Base-by-base conservation (phyloP, 1,140 invertebrate species). In the Drosophila melanica region DNA sequence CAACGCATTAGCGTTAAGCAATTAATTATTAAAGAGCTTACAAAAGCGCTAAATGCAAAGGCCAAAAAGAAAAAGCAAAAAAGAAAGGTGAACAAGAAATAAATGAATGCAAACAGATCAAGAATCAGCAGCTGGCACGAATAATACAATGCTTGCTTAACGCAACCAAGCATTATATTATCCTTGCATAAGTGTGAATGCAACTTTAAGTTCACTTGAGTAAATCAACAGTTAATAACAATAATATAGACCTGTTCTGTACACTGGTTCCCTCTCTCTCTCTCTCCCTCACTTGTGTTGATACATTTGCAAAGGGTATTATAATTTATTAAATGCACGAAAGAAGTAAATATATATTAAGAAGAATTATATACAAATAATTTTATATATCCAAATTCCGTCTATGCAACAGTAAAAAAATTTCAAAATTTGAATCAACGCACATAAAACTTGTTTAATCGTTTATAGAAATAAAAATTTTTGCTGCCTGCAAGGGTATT, bases 11-110 rank as follows among this genome's bases (percentile, higher is more conserved):
- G 41, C 1, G 47, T 87, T 0, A 78, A 64, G 30, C 6, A 30
- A 35, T 18, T 75, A 16, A 8, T 84, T 16, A 78, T 81, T 8
- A 27, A 35, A n/a, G 18, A 67, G 11, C 37, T 86, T 3, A 47
- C 69, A 1, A 50, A 9, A 0, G 20, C 2, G 12, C 0, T 0
- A 2, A 6, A 12, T 6, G 23, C 2, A 27, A 9, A n/a, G 23
- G 7, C 12, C 23, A 8, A 12, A 48, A 27, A 14, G 0, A n/a
- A 11, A 0, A 27, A 1, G 6, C 20, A 3, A 45, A 4, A 6
- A 23, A 8, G n/a, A n/a, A 12, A 8, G 12, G 11, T 1, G 7
- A 12, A 12, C 1, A 45, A 33, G 39, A 35, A 33, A 5, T 4
- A 1, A 4, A 12, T n/a, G 6, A 48, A 54, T 11, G 6, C 0